Evolutionary conservation across 2,113 vertebrate species (phyloP).

Genomic region (Silurus asotus): DNA sequence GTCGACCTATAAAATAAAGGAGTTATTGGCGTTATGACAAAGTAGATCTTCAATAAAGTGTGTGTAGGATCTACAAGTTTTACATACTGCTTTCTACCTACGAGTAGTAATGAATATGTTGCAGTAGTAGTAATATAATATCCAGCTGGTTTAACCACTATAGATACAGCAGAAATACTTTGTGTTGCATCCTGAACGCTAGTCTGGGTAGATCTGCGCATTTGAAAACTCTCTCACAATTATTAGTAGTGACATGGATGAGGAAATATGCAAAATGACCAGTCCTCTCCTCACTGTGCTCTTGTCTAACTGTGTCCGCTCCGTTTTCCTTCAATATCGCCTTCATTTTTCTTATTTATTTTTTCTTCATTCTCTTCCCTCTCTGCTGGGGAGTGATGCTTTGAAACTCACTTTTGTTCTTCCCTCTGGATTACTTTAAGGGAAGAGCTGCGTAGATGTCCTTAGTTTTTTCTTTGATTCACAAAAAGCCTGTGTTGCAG

Average conservation of each 20-base stretch:
- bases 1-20: not conserved
- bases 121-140: not conserved
- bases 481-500: slow-evolving; percentile 15
- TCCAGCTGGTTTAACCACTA: not conserved
- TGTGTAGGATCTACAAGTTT: slow-evolving; percentile 14
- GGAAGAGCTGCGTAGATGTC: not conserved
- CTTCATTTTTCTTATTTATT: not conserved
- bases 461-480: no score
- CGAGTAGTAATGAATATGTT: not conserved
- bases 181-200: not conserved
- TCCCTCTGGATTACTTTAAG: not conserved
- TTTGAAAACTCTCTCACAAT: slow-evolving; percentile 24
- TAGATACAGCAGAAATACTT: not conserved
- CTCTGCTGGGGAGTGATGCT: not conserved
- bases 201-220: slow-evolving; percentile 47
- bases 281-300: slow-evolving; percentile 55
- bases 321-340: slow-evolving; percentile 18
- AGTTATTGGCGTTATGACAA: not conserved
- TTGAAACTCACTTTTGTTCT: not conserved
- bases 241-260: slow-evolving; percentile 45
- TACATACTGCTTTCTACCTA: slow-evolving; percentile 4
- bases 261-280: slow-evolving; percentile 70
- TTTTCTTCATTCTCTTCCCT: not conserved
- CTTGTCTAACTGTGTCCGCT: slow-evolving; percentile 29
- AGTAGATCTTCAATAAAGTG: not conserved